Percentiles rank a stretch among this genome's conserved stretches.
These are phyloP conservation scores for Theodoxus fluviatilis DNA, from an alignment of 2,888 invertebrate genomes.

Conservation along the genomic window DNA sequence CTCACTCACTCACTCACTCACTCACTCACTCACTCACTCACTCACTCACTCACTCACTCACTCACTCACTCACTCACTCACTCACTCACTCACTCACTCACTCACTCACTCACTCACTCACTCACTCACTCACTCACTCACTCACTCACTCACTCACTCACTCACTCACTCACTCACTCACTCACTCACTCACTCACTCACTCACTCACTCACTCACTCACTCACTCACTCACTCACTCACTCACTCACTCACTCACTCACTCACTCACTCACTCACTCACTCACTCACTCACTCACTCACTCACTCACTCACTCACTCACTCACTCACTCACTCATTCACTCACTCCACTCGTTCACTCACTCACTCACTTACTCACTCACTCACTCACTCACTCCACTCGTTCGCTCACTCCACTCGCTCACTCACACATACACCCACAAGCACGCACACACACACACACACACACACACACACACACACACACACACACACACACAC, in stretches of 20 bases:
- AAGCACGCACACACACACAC: background rate
- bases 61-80: background rate
- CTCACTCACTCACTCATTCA: background rate
- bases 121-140: background rate
- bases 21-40: background rate
- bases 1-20: background rate
- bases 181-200: conserved; percentile 1
- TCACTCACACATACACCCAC: background rate
- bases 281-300: background rate
- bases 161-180: background rate
- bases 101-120: background rate
- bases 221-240: background rate
- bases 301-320: background rate
- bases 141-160: background rate
- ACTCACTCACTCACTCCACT: background rate
- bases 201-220: conserved; percentile 1
- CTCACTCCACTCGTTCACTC: background rate
- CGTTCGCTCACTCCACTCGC: background rate
- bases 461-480: background rate
- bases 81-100: background rate
- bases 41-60: background rate
- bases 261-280: background rate
- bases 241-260: conserved; percentile 10
- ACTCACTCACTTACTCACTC: background rate
- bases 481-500: conserved; percentile 16